These are phyloP conservation scores for Bombyx mori DNA, from an alignment of 1,140 invertebrate species.

Conservation along the genomic window ASM3026992v2 NC_085132.1:2983001-2983500, in stretches of 20 bases:
- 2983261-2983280: not conserved
- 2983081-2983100: no score
- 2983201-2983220: not conserved
- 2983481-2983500: conserved; percentile 69
- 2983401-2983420: conserved; percentile 89
- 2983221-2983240: no score
- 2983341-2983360: conserved; percentile 60
- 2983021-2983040: no score
- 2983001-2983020: no score
- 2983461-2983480: conserved; percentile 68
- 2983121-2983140: not conserved
- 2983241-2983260: not conserved
- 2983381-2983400: conserved; percentile 82
- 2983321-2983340: conserved; percentile 40
- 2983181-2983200: not conserved
- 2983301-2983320: conserved; percentile 66
- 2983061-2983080: no score
- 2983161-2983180: not conserved
- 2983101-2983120: no score
- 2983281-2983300: conserved; percentile 32
- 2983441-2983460: conserved; percentile 72
- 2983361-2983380: conserved; percentile 69
- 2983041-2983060: no score
- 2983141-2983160: not conserved
- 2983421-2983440: conserved; percentile 86